Conservation (phyloP, 2,797 vertebrate species). For the Thamnophis elegans region DNA sequence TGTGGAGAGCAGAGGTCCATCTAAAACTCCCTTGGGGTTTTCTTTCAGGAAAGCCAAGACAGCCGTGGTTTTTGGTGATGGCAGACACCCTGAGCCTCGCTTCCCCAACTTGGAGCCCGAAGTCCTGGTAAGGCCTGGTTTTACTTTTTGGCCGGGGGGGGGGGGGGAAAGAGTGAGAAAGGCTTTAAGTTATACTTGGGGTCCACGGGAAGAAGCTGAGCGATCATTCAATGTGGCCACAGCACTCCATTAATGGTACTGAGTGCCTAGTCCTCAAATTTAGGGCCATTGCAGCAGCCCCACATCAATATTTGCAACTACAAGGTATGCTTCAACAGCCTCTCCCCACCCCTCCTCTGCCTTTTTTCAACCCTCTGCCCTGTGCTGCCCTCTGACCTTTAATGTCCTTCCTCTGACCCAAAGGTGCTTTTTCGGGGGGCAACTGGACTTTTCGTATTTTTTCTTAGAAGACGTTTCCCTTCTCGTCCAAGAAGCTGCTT, state of each 20-base stretch:
- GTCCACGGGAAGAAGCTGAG: not conserved
- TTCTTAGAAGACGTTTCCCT: too few species aligned
- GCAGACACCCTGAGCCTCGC: not conserved
- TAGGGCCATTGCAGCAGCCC: not conserved
- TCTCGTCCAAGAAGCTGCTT: too few species aligned
- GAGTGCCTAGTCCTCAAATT: not conserved
- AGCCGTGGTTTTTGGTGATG: not conserved
- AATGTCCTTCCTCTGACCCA: too few species aligned
- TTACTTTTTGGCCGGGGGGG: not conserved
- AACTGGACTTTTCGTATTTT: too few species aligned
- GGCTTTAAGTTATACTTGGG: not conserved
- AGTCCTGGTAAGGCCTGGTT: constrained; percentile 17
- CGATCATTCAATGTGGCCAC: not conserved
- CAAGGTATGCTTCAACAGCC: not conserved
- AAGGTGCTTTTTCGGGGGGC: too few species aligned
- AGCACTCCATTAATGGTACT: not conserved
- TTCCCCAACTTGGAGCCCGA: constrained; percentile 1
- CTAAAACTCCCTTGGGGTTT: too few species aligned
- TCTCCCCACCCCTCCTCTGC: not conserved
- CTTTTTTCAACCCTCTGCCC: not conserved
- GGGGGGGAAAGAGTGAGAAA: not conserved
- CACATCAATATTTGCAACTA: not conserved
- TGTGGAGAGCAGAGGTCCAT: not conserved
- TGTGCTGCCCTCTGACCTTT: not conserved
- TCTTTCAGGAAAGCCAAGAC: constrained; percentile 16